Percentiles rank a stretch among this genome's conserved stretches.
Conservation (phyloP, 1,140 invertebrate species). For the Listronotus oregonensis region DNA sequence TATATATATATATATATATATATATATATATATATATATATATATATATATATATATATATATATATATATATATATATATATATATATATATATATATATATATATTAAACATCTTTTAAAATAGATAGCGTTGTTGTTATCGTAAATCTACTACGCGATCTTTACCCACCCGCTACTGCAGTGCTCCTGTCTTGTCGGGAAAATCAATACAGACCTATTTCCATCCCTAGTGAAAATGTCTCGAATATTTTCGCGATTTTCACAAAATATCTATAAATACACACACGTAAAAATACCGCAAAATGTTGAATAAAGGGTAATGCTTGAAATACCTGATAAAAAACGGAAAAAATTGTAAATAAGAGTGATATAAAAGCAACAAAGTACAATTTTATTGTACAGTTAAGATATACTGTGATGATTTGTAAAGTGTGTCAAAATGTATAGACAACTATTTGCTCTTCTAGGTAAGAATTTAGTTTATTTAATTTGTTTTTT, state of each 20-base stretch:
- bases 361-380: too few relatives aligned
- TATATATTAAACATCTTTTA: too few relatives aligned
- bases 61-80: too few relatives aligned
- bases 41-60: too few relatives aligned
- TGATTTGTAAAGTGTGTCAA: slow-evolving; percentile 10
- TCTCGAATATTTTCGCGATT: slow-evolving; percentile 13
- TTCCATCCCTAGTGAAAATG: slow-evolving; percentile 18
- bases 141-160: not conserved
- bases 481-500: not conserved
- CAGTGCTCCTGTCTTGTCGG: slow-evolving; percentile 16
- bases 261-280: slow-evolving; percentile 10
- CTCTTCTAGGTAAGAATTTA: slow-evolving; percentile 21
- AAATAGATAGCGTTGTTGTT: slow-evolving; percentile 10
- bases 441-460: slow-evolving; percentile 30
- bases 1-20: too few relatives aligned
- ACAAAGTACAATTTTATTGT: too few relatives aligned
- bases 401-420: slow-evolving; percentile 11
- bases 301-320: not conserved
- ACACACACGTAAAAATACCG: not conserved
- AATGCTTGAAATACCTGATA: too few relatives aligned
- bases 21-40: too few relatives aligned
- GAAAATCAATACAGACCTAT: slow-evolving; percentile 22
- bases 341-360: too few relatives aligned
- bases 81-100: too few relatives aligned
- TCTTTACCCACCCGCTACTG: slow-evolving; percentile 9